Base-by-base conservation (phyloP, 1,140 invertebrate genomes). In the Aphis gossypii region DNA sequence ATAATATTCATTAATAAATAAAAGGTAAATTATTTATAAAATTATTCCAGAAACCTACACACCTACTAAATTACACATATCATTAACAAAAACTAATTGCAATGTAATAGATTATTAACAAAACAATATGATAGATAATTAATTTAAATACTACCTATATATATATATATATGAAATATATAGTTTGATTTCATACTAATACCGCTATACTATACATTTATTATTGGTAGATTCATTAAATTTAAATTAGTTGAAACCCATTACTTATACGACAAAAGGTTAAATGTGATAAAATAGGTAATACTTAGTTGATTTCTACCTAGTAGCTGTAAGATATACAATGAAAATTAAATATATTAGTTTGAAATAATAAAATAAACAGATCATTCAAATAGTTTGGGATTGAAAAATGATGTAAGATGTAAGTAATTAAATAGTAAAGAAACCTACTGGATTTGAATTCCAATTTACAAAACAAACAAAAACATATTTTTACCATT, bases 271-370 rank as follows among this genome's bases (percentile, higher is more conserved):
- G n/a, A 76, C 14, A 76, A 76, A 68, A 68, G 30, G 60, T 68
- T 68, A n/a, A 68, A 68, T 68, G 60, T n/a, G 60, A 68, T 68
- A 68, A 68, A 68, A 68, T 68, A 30, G 60, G 60, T 68, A 68
- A 68, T 68, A n/a, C 30, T 68, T n/a, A 30, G 60, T 9, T 14
- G 30, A 30, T 30, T 68, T 9, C 25, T 68, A n/a, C 60, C 60
- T n/a, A n/a, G 38, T 41, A 41, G 25, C 8, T 84, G 41, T 3
- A 30, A 84, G 83, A 41, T 41, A 25, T 25, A 84, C 21, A 84
- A n/a, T n/a, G 44, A 84, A 84, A 30, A 25, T 3, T 30, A 25
- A 41, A 84, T 25, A 38, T 38, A 84, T 84, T 84, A 84, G 35
- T 38, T 83, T 38, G 1, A 23, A 83, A 11, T 35, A 83, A 41